These are phyloP conservation scores for Pogonocichla stellata DNA, from an alignment of 2,113 vertebrate genomes.

Conservation along the genomic window DNA sequence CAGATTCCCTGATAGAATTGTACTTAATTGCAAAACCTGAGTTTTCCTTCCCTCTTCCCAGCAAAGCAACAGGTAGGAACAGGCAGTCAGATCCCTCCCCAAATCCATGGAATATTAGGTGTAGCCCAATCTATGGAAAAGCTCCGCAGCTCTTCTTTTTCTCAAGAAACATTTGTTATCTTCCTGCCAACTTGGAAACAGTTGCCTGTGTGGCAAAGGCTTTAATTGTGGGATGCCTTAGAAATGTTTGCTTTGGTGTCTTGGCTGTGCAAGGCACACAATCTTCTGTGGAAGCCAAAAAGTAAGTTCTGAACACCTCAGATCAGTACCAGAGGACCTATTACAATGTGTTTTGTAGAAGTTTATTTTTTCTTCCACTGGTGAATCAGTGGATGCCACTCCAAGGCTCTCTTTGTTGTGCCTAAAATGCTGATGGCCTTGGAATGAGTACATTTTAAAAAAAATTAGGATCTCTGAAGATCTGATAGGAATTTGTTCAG, in stretches of 20 bases:
- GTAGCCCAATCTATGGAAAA: neutral
- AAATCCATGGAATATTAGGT: neutral
- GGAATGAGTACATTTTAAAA: neutral
- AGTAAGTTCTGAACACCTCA: neutral
- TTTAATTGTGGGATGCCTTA: neutral
- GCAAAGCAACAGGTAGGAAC: neutral
- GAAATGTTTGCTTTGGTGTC: neutral
- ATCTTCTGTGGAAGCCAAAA: neutral
- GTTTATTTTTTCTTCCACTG: neutral
- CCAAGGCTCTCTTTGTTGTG: neutral
- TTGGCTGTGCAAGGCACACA: neutral
- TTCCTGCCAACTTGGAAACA: neutral
- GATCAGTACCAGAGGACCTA: neutral
- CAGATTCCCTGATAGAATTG: neutral
- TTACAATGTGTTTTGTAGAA: neutral
- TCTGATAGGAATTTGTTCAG: neutral
- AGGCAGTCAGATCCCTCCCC: neutral
- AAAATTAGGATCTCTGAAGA: constrained; percentile 31
- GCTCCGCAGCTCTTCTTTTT: neutral
- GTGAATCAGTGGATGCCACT: neutral
- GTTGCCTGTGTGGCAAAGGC: neutral
- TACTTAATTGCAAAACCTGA: neutral
- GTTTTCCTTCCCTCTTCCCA: neutral
- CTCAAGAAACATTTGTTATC: neutral
- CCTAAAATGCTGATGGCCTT: constrained; percentile 25